Conservation (phyloP, 2,797 vertebrate genomes). For the Brachyalestes nurse region DNA sequence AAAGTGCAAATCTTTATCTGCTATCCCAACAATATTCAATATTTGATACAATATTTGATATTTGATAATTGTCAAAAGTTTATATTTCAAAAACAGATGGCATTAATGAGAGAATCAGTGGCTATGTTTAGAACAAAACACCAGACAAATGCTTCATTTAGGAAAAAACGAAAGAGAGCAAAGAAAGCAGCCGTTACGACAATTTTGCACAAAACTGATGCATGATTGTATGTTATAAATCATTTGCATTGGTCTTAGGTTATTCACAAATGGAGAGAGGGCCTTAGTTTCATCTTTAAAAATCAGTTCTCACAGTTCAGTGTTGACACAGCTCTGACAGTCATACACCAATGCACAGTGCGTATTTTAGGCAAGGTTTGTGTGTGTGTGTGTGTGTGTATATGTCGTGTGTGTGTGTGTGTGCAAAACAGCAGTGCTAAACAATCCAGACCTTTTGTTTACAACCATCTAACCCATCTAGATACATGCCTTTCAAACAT, state of each 20-base stretch:
- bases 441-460: slow-evolving; percentile 71
- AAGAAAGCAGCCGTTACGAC: background rate
- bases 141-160: background rate
- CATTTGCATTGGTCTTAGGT: background rate
- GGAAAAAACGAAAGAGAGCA: background rate
- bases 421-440: slow-evolving; percentile 53
- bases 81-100: background rate
- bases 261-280: background rate
- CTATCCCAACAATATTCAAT: slow-evolving; percentile 34
- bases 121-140: background rate
- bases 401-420: too few relatives aligned
- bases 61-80: background rate
- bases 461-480: slow-evolving; percentile 69
- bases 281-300: slow-evolving; percentile 13
- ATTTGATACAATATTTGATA: background rate
- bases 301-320: slow-evolving; percentile 51
- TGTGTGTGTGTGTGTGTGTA: background rate
- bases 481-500: slow-evolving; percentile 78
- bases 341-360: slow-evolving; percentile 22
- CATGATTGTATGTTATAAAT: background rate
- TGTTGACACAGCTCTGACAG: slow-evolving; percentile 42
- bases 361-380: slow-evolving; percentile 42
- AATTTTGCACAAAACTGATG: background rate
- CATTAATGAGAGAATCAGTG: background rate
- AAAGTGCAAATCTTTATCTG: background rate